Conservation (phyloP, 2,888 invertebrate species). For the Psylliodes chrysocephalus region DNA sequence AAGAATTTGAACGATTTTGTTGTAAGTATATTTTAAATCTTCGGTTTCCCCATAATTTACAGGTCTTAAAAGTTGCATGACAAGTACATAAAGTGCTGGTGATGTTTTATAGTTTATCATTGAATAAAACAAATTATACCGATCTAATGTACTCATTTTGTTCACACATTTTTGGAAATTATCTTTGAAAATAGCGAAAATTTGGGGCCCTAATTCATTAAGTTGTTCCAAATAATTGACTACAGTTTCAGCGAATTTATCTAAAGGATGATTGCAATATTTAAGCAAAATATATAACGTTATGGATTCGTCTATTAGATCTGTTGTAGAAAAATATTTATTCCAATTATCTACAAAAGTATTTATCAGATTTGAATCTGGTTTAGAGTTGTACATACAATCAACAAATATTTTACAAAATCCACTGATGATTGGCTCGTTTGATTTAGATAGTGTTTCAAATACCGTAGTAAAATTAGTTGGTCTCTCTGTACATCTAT, state of each 20-base stretch:
- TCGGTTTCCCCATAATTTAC: not conserved
- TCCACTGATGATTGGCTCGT: not conserved
- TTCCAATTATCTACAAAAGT: slow-evolving; percentile 12
- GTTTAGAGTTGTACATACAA: not conserved
- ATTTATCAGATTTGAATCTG: not conserved
- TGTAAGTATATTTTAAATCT: slow-evolving; percentile 4
- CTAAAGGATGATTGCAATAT: not conserved
- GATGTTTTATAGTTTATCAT: slow-evolving; percentile 9
- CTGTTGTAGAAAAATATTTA: slow-evolving; percentile 2
- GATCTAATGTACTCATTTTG: not conserved
- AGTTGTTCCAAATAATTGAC: slow-evolving; percentile 13
- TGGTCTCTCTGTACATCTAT: not conserved
- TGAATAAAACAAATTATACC: slow-evolving; percentile 14
- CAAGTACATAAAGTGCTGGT: slow-evolving; percentile 6
- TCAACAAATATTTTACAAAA: not conserved
- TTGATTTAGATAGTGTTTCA: not conserved
- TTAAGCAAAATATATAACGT: slow-evolving; percentile 11
- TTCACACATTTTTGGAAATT: not conserved
- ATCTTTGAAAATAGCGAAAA: slow-evolving; percentile 12
- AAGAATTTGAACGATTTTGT: slow-evolving; percentile 10
- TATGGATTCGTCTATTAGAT: slow-evolving; percentile 21
- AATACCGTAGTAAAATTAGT: not conserved
- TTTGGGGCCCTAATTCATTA: slow-evolving; percentile 8
- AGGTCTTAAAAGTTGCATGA: slow-evolving; percentile 21
- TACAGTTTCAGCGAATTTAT: slow-evolving; percentile 19